These are phyloP conservation scores for Carcharodon carcharias DNA, from an alignment of 2,797 vertebrate genomes.

Conservation along the genomic window DNA sequence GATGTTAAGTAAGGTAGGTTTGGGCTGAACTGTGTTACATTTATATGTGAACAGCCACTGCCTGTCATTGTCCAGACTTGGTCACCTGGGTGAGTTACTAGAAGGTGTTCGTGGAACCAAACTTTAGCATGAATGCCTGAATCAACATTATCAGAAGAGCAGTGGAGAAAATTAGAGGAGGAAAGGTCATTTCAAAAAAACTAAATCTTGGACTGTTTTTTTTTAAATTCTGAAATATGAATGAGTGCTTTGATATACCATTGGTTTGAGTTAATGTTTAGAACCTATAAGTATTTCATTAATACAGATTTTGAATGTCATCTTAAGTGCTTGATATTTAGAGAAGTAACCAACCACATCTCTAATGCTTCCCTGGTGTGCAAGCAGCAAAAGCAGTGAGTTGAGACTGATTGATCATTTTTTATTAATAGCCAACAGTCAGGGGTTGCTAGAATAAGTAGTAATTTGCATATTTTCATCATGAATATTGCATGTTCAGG, in stretches of 20 bases:
- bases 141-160: not conserved
- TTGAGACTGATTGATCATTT: not conserved
- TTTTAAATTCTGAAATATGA: not conserved
- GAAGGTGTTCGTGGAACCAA: not conserved
- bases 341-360: not conserved
- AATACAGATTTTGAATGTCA: not conserved
- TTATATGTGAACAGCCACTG: not conserved
- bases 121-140: not conserved
- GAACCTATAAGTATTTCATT: not conserved
- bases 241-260: not conserved
- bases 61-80: not conserved
- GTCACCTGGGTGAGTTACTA: not conserved
- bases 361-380: not conserved
- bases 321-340: not conserved
- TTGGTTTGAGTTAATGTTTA: not conserved
- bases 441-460: not conserved
- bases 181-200: not conserved
- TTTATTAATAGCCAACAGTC: not conserved
- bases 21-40: not conserved
- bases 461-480: conserved; percentile 1
- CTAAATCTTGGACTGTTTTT: not conserved
- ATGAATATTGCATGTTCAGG: not conserved
- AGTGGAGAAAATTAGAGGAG: not conserved
- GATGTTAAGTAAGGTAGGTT: not conserved
- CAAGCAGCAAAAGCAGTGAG: not conserved